phyloP scores from a whole-genome alignment of 1,140 invertebrate species.

The Helicoverpa zea region DNA sequence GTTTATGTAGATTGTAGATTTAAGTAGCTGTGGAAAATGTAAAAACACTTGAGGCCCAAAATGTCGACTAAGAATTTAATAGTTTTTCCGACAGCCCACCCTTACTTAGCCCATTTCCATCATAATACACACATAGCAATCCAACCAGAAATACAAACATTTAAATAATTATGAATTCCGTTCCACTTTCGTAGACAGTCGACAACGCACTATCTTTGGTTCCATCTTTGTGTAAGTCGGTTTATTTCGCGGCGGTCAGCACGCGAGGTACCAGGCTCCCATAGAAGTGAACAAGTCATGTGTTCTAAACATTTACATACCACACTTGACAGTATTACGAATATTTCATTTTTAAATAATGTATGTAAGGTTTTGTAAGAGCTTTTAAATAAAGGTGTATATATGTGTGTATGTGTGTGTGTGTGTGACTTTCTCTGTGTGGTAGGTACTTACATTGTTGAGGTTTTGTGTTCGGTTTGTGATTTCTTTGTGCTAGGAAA shows the following conservation, averaged over 20 bases:
- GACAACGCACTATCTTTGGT: neutral
- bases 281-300: slow-evolving; percentile 13
- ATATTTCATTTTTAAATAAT: neutral
- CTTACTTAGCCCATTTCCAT: neutral
- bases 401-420: too few species aligned
- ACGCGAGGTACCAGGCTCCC: slow-evolving; percentile 6
- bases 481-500: too few species aligned
- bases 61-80: too few species aligned
- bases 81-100: neutral
- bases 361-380: neutral
- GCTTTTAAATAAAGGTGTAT: too few species aligned
- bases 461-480: neutral
- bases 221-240: neutral
- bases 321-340: neutral
- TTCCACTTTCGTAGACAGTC: slow-evolving; percentile 10
- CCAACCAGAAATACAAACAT: neutral
- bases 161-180: neutral
- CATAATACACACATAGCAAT: neutral
- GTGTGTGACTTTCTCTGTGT: neutral
- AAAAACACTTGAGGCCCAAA: too few species aligned
- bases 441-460: neutral
- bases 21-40: too few species aligned
- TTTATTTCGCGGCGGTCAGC: neutral
- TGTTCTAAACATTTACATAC: slow-evolving; percentile 14
- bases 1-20: too few species aligned